Evolutionary conservation across 2,888 invertebrate genomes (phyloP).

Genomic region (Noctua comes): DNA sequence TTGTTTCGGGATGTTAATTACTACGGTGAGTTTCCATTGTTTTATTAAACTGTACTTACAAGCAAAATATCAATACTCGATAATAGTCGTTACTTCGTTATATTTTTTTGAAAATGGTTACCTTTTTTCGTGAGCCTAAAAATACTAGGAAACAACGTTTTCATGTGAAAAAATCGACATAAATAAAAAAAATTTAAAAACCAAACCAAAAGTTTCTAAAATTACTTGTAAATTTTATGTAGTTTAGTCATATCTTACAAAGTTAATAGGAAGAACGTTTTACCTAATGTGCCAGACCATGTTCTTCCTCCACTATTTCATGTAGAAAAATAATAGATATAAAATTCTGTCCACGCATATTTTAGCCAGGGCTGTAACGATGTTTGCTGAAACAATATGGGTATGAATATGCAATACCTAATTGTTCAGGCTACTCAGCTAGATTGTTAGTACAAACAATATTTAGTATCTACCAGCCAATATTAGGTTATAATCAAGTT

Average conservation of each 20-base stretch:
- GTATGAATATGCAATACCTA: constrained; percentile 28
- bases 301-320: background rate
- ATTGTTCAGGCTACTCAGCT: constrained; percentile 10
- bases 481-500: constrained; percentile 25
- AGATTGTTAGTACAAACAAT: constrained; percentile 6
- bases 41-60: background rate
- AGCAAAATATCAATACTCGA: background rate
- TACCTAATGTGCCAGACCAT: background rate
- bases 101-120: background rate
- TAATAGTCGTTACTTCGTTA: background rate
- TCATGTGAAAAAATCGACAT: background rate
- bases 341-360: background rate
- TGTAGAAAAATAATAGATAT: background rate
- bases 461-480: constrained; percentile 24
- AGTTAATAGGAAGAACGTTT: too few relatives aligned
- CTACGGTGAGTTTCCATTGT: background rate
- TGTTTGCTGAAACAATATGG: constrained; percentile 18
- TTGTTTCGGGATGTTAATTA: background rate
- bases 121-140: background rate
- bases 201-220: too few relatives aligned
- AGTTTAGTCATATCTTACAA: background rate
- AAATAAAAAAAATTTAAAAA: background rate
- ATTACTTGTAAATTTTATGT: background rate
- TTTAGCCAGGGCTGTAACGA: background rate
- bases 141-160: too few relatives aligned